Evolutionary conservation across 2,888 invertebrate genomes (phyloP), one percentile per base, ranked within the genome.

Genomic region (Sepiola atlantica): DNA sequence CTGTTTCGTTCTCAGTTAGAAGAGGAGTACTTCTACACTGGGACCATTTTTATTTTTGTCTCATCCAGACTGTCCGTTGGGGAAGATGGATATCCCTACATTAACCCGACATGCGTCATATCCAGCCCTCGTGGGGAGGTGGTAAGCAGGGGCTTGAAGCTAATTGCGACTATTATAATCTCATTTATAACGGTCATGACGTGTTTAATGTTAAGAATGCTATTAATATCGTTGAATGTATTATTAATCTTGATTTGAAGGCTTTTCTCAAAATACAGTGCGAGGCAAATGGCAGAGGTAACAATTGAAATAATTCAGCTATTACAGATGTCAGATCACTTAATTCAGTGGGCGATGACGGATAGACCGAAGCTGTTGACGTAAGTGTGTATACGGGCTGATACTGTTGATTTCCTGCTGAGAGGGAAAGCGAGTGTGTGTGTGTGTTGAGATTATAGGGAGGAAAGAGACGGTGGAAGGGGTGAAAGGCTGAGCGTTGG

Each of bases 311-410:
- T 77, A 77, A 77, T 77, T 77, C 77, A 77, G 77, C 77, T 77
- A 77, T 77, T 77, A 77, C 77, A n/a, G 77, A 77, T 77, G 32
- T 77, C 77, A 77, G n/a, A n/a, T 77, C 77, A n/a, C 77, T 77
- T 77, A 77, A 77, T 77, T n/a, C 77, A n/a, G 77, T 77, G 14
- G 77, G 77, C 77, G 77, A 77, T 77, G 77, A 77, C 77, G 32
- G 77, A 77, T 77, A 77, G 77, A 77, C 77, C 32, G 16, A 14
- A 77, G 77, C 77, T 77, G 77, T 77, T 77, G 77, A 77, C 77
- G 32, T 77, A 77, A 77, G 77, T 77, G 77, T 77, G 77, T 77
- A 77, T 4, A 77, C n/a, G n/a, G 77, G n/a, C 77, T 77, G 77
- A 77, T 77, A 77, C 77, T 77, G 77, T 77, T 77, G 77, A 77